Evolutionary conservation across 2,113 vertebrate genomes (phyloP).

Genomic region (Carettochelys insculpta): DNA sequence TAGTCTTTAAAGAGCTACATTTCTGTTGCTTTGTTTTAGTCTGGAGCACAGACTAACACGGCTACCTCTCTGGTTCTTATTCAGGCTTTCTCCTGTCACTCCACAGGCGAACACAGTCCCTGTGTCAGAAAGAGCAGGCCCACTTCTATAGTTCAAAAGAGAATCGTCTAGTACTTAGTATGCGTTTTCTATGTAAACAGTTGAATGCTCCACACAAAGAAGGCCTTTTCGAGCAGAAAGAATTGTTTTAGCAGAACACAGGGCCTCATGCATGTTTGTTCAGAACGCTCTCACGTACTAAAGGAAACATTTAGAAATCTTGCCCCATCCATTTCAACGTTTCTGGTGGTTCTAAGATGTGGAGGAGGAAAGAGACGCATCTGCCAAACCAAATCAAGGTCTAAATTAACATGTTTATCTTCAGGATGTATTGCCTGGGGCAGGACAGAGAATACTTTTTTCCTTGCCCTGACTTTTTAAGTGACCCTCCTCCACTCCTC

Average conservation of each 20-base stretch:
- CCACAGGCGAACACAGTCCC: not conserved
- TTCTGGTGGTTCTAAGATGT: conserved; percentile 49
- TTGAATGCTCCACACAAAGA: not conserved
- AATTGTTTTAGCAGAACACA: not conserved
- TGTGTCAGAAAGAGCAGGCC: not conserved
- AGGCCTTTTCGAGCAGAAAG: not conserved
- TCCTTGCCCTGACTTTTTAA: conserved; percentile 26
- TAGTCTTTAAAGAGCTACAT: no score
- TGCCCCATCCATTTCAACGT: conserved; percentile 36
- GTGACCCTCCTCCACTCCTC: not conserved
- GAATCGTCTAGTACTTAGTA: not conserved
- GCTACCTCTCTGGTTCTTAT: not conserved
- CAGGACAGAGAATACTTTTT: conserved; percentile 25
- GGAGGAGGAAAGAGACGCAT: conserved; percentile 38
- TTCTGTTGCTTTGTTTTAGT: no score
- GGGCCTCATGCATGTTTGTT: not conserved
- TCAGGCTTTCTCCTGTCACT: not conserved
- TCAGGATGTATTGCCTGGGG: conserved; percentile 36
- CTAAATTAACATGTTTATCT: conserved; percentile 63
- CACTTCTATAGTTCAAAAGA: not conserved
- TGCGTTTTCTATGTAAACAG: not conserved
- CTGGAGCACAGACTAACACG: no score
- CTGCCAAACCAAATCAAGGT: conserved; percentile 49
- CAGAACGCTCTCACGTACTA: not conserved
- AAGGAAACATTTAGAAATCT: conserved; percentile 39